Percentiles rank a stretch among this genome's conserved stretches.
These are phyloP conservation scores for Alces alces DNA, from an alignment of 2,113 vertebrate genomes.

Conservation along the genomic window DNA sequence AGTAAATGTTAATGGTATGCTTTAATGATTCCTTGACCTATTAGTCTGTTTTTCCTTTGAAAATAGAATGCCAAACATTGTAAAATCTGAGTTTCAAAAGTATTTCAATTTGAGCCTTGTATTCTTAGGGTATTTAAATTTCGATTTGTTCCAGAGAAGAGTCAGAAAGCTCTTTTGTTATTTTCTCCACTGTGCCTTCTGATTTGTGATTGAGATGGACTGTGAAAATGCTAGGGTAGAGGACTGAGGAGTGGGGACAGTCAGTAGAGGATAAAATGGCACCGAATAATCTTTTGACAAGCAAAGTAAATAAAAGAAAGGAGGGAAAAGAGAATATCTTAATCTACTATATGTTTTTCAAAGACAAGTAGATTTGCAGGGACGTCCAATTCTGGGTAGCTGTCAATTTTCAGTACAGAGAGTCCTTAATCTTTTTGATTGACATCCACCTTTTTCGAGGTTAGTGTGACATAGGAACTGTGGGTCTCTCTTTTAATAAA, in stretches of 20 bases:
- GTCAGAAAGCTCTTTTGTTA: background rate
- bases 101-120: conserved; percentile 30
- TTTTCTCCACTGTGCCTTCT: background rate
- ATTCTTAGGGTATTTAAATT: conserved; percentile 14
- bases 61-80: conserved; percentile 17
- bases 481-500: background rate
- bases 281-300: conserved; percentile 38
- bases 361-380: conserved; percentile 18
- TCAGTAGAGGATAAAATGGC: background rate
- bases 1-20: background rate
- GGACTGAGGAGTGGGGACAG: background rate
- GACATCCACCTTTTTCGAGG: background rate
- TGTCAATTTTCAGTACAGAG: background rate
- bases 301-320: background rate
- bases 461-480: background rate
- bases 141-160: conserved; percentile 10
- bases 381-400: background rate
- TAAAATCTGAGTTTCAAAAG: conserved; percentile 23
- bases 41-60: background rate
- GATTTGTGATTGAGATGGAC: background rate
- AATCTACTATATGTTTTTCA: background rate
- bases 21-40: background rate
- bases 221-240: background rate
- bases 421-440: conserved; percentile 16
- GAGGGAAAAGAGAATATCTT: background rate